Evolutionary conservation across 2,113 vertebrate species (phyloP).

Genomic region (Poicephalus gulielmi): DNA sequence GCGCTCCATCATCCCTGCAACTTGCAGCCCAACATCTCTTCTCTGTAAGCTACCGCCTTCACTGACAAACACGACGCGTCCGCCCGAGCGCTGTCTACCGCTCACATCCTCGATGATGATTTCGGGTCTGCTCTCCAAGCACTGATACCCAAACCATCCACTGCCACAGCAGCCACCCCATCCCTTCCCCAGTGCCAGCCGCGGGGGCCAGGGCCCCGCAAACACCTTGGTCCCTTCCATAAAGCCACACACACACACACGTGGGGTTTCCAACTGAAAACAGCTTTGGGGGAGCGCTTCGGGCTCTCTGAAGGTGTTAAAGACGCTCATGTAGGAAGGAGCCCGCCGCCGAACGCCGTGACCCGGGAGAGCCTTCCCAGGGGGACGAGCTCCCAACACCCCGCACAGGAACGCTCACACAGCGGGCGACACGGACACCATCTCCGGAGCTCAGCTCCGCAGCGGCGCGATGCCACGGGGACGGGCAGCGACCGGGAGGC

Average conservation of each 20-base stretch:
- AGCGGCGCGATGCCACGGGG: neutral
- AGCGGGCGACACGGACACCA: neutral
- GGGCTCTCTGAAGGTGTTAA: neutral
- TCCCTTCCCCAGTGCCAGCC: neutral
- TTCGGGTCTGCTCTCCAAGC: neutral
- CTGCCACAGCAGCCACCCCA: neutral
- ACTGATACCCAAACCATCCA: neutral
- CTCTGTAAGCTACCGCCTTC: neutral
- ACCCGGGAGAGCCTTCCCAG: too few relatives aligned
- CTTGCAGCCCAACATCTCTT: neutral
- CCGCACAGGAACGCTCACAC: neutral
- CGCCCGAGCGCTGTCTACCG: neutral
- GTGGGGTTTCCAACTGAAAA: neutral
- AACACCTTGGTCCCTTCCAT: neutral
- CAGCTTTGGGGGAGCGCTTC: neutral
- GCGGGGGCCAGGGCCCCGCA: neutral
- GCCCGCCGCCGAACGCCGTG: neutral
- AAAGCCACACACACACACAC: neutral
- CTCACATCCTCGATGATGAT: neutral
- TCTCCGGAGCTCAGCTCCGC: neutral
- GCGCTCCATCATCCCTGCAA: neutral
- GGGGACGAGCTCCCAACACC: neutral
- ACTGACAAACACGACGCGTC: neutral
- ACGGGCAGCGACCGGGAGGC: neutral
- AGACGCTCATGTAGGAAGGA: neutral